Conservation (phyloP, 1,140 invertebrate genomes). For the Trinorchestia longiramus region DNA sequence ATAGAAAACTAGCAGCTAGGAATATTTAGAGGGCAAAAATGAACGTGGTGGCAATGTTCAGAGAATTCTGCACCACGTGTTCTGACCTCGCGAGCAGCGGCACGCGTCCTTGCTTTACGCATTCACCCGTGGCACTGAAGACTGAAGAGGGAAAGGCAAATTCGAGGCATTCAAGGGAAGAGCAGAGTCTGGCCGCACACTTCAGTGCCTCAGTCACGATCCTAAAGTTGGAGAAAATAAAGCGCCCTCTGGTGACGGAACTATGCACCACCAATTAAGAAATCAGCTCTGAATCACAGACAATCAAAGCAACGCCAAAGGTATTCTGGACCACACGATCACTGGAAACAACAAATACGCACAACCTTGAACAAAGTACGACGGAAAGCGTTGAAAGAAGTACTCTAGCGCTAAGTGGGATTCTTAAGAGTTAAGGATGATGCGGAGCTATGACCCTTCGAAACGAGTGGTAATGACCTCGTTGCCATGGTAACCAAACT, state of each 20-base stretch:
- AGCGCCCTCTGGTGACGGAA: background rate
- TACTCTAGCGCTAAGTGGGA: background rate
- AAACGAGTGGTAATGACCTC: background rate
- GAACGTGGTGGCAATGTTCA: background rate
- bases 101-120: background rate
- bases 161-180: too few species aligned
- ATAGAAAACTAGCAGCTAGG: background rate
- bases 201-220: background rate
- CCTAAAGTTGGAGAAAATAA: background rate
- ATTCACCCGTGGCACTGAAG: background rate
- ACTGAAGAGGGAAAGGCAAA: too few species aligned
- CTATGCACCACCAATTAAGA: background rate
- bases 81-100: background rate
- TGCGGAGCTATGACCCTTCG: background rate
- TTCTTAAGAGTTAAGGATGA: background rate
- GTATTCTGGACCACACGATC: background rate
- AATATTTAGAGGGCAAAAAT: background rate
- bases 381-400: background rate
- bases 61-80: background rate
- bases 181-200: too few species aligned
- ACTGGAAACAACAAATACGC: background rate
- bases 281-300: background rate
- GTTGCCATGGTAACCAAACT: conserved; percentile 9
- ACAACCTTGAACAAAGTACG: background rate
- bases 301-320: background rate